Conservation (phyloP, 2,113 vertebrate species). For the Lycocorax pyrrhopterus region DNA sequence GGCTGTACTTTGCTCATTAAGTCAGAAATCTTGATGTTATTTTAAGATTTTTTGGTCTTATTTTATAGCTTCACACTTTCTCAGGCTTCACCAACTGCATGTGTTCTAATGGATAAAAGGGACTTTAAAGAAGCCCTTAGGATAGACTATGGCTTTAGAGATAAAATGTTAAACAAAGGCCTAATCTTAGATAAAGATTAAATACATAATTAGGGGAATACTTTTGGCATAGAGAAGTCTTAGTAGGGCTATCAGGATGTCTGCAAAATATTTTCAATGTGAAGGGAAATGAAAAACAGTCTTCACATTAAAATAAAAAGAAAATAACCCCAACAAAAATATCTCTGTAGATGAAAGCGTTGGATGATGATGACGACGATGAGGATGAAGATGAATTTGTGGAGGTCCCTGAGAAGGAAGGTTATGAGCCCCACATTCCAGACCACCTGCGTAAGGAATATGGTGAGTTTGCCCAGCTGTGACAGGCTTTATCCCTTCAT, state of each 20-base stretch:
- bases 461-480: slow-evolving; percentile 83
- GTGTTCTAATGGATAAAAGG: slow-evolving; percentile 9
- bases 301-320: background rate
- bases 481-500: slow-evolving; percentile 44
- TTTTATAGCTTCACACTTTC: slow-evolving; percentile 29
- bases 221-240: background rate
- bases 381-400: slow-evolving; percentile 85
- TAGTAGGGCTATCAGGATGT: background rate
- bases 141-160: slow-evolving; percentile 19
- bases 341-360: slow-evolving; percentile 65
- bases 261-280: background rate
- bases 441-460: slow-evolving; percentile 84
- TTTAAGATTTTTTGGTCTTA: background rate
- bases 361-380: background rate
- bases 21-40: background rate
- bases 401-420: slow-evolving; percentile 96
- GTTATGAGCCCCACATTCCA: slow-evolving; percentile 87
- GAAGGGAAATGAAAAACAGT: background rate
- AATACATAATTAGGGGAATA: slow-evolving; percentile 34
- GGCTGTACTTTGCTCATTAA: background rate
- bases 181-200: slow-evolving; percentile 35
- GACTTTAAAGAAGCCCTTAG: slow-evolving; percentile 40
- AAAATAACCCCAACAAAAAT: background rate
- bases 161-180: slow-evolving; percentile 15
- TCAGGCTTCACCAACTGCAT: background rate